These are phyloP conservation scores for Mormyrus iriodes DNA, from an alignment of 2,113 vertebrate genomes.

Conservation along the genomic window DNA sequence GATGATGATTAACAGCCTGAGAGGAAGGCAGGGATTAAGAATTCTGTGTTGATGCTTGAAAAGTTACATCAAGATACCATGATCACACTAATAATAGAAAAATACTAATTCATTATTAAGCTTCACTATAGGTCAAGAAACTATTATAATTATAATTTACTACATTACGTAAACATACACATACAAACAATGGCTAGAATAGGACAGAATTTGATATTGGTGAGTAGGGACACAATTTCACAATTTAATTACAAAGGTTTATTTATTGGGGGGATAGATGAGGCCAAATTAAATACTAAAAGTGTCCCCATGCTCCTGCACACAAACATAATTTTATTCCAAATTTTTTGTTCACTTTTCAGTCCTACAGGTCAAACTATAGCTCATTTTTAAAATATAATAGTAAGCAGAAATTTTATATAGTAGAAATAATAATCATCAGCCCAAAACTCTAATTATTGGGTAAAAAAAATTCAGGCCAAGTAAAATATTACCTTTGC, in stretches of 20 bases:
- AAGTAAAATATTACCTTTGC: constrained; percentile 55
- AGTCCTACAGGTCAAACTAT: not conserved
- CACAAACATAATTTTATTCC: not conserved
- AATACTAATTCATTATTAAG: not conserved
- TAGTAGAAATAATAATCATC: not conserved
- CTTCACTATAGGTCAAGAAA: not conserved
- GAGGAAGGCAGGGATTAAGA: not conserved
- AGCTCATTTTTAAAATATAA: not conserved
- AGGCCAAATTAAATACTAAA: not conserved
- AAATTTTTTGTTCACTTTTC: not conserved
- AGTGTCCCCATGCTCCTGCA: not conserved
- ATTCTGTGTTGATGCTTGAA: constrained; percentile 9
- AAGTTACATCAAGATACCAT: not conserved
- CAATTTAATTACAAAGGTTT: not conserved
- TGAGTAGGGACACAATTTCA: not conserved
- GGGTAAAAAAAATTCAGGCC: constrained; percentile 15
- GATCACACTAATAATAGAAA: not conserved
- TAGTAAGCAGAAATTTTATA: not conserved
- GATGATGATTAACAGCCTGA: constrained; percentile 20
- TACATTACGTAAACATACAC: not conserved
- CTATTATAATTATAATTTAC: not conserved
- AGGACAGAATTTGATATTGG: not conserved
- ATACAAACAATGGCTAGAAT: not conserved
- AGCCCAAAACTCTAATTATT: not conserved
- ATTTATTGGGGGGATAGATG: not conserved